Percentiles rank a stretch among this genome's conserved stretches.
These are phyloP conservation scores for Smutsia temminckii DNA, from an alignment of 2,797 vertebrate species.

Conservation along the genomic window DNA sequence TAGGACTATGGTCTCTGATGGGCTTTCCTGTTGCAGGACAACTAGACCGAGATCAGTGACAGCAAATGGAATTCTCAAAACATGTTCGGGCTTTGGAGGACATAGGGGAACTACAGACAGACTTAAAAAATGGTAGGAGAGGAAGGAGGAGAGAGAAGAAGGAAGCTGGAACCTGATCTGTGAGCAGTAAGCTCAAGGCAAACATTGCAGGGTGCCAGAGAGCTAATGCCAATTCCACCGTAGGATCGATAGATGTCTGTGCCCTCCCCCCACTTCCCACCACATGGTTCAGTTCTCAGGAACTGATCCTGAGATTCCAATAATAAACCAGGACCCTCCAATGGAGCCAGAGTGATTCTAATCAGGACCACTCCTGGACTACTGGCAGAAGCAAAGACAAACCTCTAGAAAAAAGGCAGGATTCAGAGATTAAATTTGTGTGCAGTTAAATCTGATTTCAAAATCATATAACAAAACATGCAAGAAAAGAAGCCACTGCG, in stretches of 20 bases:
- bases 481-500: not conserved
- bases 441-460: conserved; percentile 2
- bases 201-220: not conserved
- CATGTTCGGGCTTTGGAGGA: not conserved
- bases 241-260: not conserved
- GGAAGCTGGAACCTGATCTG: not conserved
- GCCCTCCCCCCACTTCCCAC: not conserved
- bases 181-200: not conserved
- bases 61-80: conserved; percentile 28
- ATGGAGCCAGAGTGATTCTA: not conserved
- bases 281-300: not conserved
- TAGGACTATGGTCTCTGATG: not conserved
- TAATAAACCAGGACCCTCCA: not conserved
- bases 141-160: not conserved
- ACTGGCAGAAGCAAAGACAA: conserved; percentile 9
- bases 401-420: not conserved
- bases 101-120: not conserved
- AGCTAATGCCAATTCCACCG: not conserved
- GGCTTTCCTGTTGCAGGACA: not conserved
- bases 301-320: not conserved
- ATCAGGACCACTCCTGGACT: conserved; percentile 2
- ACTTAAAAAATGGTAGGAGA: not conserved
- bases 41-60: not conserved
- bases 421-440: not conserved
- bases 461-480: not conserved